Conservation (phyloP, 2,797 vertebrate genomes). For the Anomalospiza imberbis region DNA sequence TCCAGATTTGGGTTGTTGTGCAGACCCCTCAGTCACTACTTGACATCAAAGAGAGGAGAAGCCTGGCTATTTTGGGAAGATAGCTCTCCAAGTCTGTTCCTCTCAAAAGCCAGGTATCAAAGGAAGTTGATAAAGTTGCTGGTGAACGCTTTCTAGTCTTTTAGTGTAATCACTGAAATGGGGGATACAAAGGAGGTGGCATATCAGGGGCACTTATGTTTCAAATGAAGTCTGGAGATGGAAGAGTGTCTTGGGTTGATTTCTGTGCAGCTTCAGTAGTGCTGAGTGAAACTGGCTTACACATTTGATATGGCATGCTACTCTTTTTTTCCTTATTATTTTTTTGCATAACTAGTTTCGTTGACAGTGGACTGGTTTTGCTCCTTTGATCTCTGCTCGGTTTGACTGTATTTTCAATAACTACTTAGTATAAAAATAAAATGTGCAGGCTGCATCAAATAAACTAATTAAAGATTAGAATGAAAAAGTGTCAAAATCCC, state of each 20-base stretch:
- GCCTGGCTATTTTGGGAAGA: neutral
- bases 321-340: neutral
- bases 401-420: constrained; percentile 66
- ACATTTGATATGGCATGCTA: neutral
- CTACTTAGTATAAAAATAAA: constrained; percentile 74
- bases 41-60: neutral
- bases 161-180: neutral
- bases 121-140: constrained; percentile 24
- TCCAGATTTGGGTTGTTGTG: neutral
- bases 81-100: neutral
- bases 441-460: constrained; percentile 68
- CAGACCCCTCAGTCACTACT: neutral
- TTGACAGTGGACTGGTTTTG: constrained; percentile 49
- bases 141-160: neutral
- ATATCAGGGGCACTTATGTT: neutral
- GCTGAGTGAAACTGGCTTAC: neutral
- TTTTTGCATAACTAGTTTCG: constrained; percentile 40
- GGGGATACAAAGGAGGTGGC: neutral
- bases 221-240: neutral
- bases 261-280: neutral
- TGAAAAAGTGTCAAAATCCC: constrained; percentile 74
- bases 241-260: constrained; percentile 5
- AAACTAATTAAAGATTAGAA: constrained; percentile 80
- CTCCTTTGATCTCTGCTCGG: constrained; percentile 59
- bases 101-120: neutral